Base-by-base conservation (phyloP, 1,140 invertebrate species). In the Potamilus streckersoni region DNA sequence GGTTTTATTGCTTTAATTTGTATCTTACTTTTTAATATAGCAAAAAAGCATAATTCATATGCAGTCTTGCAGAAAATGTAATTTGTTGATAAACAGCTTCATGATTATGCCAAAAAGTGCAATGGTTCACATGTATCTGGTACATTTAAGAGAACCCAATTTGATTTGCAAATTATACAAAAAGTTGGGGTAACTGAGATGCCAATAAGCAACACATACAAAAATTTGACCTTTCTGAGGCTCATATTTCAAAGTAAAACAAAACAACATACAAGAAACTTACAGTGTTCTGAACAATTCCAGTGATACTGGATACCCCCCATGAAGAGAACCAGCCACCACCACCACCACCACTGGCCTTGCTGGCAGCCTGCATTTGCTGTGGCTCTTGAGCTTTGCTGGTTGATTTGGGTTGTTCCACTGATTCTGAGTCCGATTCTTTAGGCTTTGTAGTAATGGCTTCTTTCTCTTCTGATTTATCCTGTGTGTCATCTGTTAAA, bases 261-360 rank as follows among this genome's bases (percentile, higher is more conserved):
- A 23, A 17, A n/a, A 65, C 4, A 69, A n/a, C 27, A 16, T 19
- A 49, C 2, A 20, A 58, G 19, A 68, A 38, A 63, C 82, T 81
- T 78, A 88, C 86, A 14, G 84, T 87, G 59, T 81, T 76, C 77
- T 84, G 84, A 13, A 90, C 80, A 31, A 84, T 85, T 61, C 83
- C 84, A 17, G 89, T 86, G 23, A 87, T 84, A 66, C 84, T 83
- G 23, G 85, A 84, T 55, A 90, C 80, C 17, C 87, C 88, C 83
- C 84, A 85, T 13, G 84, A 71, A 13, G 85, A 82, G 31, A 85
- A 85, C 87, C 87, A 88, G 13, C 83, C 75, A 55, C 78, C 72
- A 19, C 76, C 72, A 15, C 38, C 71, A 62, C 69, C 67, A 19
- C 69, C 20, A 20, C 31, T 61, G n/a, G 63, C 58, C 60, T 59